Evolutionary conservation across 2,888 invertebrate species (phyloP).

Genomic region (Hyppa rectilinea): DNA sequence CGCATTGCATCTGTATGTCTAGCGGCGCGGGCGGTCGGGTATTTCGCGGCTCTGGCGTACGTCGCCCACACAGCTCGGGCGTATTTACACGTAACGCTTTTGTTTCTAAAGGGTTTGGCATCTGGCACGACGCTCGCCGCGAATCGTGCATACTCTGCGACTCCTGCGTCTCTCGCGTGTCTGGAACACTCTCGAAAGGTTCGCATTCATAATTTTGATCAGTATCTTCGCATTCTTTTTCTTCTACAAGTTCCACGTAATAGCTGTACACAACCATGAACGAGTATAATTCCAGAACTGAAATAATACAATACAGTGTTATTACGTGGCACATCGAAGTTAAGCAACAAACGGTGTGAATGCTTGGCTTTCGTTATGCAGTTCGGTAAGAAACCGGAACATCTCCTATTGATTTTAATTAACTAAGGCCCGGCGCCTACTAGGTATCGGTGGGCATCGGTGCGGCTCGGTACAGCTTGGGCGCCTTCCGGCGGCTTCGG

Average conservation of each 20-base stretch:
- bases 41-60: too few species aligned
- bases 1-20: background rate
- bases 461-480: too few species aligned
- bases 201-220: too few species aligned
- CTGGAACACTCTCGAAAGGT: background rate
- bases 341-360: background rate
- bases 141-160: background rate
- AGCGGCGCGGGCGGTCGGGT: accelerated
- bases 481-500: too few species aligned
- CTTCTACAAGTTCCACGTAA: slow-evolving; percentile 62
- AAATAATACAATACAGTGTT: slow-evolving; percentile 39
- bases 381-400: too few species aligned
- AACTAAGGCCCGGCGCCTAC: too few species aligned
- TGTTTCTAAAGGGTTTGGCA: too few species aligned
- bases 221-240: background rate
- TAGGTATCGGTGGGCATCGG: too few species aligned
- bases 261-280: slow-evolving; percentile 76
- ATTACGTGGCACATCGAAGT: background rate
- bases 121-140: background rate
- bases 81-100: too few species aligned
- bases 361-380: background rate
- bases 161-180: background rate
- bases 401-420: too few species aligned
- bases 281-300: slow-evolving; percentile 76
- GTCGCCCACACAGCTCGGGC: background rate